Conservation (phyloP, 1,140 invertebrate species). For the Metaphire vulgaris region DNA sequence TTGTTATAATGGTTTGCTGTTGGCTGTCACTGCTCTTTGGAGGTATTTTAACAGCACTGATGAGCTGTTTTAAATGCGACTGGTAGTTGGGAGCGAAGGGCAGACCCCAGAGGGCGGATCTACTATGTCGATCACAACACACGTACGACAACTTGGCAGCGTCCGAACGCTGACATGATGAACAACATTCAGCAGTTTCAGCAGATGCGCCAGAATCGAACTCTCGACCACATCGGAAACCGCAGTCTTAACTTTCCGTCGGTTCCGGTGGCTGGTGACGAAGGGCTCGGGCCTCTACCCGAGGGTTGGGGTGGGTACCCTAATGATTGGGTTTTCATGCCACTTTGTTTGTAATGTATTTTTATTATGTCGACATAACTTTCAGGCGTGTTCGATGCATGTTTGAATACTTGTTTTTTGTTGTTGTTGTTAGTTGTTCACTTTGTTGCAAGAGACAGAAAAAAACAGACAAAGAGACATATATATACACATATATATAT, state of each 20-base stretch:
- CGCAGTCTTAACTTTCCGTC: slow-evolving; percentile 43
- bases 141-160: slow-evolving; percentile 89
- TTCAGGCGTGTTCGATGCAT: neutral
- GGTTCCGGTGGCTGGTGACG: neutral
- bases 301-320: slow-evolving; percentile 70
- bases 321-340: neutral
- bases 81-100: slow-evolving; percentile 83
- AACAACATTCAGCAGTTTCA: slow-evolving; percentile 80
- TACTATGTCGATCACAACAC: slow-evolving; percentile 97
- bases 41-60: too few species aligned
- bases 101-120: slow-evolving; percentile 71
- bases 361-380: neutral
- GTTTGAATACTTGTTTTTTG: neutral
- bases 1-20: too few species aligned
- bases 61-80: too few species aligned
- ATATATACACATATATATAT: neutral
- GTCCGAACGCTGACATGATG: slow-evolving; percentile 77
- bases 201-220: slow-evolving; percentile 59
- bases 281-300: slow-evolving; percentile 71
- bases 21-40: too few species aligned
- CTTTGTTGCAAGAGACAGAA: neutral
- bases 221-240: slow-evolving; percentile 43
- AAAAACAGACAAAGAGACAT: neutral
- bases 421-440: neutral
- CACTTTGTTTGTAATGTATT: neutral